Base-by-base conservation (phyloP, 64 coral and sea anemone genomes). In the Cladopsammia gracilis region DNA sequence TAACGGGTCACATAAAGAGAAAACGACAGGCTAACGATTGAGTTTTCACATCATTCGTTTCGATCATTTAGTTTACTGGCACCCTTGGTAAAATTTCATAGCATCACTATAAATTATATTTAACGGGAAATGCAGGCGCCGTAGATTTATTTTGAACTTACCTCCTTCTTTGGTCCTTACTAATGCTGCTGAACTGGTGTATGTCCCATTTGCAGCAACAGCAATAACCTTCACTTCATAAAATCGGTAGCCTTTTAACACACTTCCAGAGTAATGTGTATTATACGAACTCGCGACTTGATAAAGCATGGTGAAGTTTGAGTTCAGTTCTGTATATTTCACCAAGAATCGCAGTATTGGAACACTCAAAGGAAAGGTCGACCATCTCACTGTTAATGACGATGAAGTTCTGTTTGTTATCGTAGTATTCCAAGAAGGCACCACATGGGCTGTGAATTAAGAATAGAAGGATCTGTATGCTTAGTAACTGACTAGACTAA, bases 111-210 rank as follows among this genome's bases (percentile, higher is more conserved):
- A 34, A 34, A 34, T 34, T 34, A 34, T 34, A 1, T 34, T 34
- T 34, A 34, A 34, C 34, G 2, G 34, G 34, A 34, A 34, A 34
- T 34, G 34, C 34, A 34, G 34, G 34, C 34, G 34, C 34, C 34
- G 1, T 56, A 6, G 7, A 64, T n/a, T 15, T 42, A 8, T 44
- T 71, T 53, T 22, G 50, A 19, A 57, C 13, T 57, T 57, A 78
- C 75, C 75, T 78, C 75, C 75, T 78, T 78, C 75, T 1, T 78
- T n/a, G 3, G 75, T 78, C 50, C 49, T 78, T 56, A 19, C n/a
- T 10, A 48, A 10, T 56, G 49, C 48, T 12, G 10, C 50, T 56
- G 22, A 5, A 25, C 8, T 78, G 50, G 75, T 14, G 20, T 56
- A 78, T 57, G 75, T 78, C 19, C n/a, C 51, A 56, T 78, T 78